Percentiles rank a stretch among this genome's conserved stretches.
These are phyloP conservation scores for Pristionchus mayeri DNA, from an alignment of 2,888 invertebrate genomes.

Conservation along the genomic window DNA sequence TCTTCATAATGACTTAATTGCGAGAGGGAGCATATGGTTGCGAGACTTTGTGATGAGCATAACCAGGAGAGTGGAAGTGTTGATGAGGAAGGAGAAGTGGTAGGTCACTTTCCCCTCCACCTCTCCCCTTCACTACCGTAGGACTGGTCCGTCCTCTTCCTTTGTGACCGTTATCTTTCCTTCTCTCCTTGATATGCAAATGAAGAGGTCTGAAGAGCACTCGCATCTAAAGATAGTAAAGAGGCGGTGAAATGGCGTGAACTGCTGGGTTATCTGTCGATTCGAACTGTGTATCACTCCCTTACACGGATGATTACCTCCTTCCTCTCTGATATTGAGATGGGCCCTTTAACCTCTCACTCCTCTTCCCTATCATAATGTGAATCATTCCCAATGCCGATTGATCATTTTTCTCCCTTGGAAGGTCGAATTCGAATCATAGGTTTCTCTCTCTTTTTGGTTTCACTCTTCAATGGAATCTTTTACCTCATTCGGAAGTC, in stretches of 20 bases:
- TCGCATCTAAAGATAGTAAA: neutral
- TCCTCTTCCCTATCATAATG: conserved; percentile 9
- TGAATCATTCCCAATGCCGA: conserved; percentile 41
- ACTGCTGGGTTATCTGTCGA: neutral
- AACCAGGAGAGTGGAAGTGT: neutral
- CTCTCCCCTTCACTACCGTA: neutral
- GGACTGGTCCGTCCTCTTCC: neutral
- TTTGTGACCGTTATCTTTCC: conserved; percentile 35
- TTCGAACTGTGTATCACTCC: conserved; percentile 38
- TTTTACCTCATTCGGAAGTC: conserved; percentile 42
- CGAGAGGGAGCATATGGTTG: conserved; percentile 38
- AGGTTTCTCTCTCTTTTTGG: neutral
- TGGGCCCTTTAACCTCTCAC: conserved; percentile 10
- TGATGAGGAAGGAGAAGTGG: neutral
- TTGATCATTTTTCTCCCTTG: conserved; percentile 34
- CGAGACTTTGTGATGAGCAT: conserved; percentile 34
- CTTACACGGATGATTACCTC: conserved; percentile 42
- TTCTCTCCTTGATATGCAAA: conserved; percentile 39
- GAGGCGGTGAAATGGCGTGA: too few species aligned
- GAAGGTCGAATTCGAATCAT: conserved; percentile 33
- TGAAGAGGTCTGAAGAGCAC: neutral
- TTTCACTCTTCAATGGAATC: conserved; percentile 17
- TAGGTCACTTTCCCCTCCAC: too few species aligned
- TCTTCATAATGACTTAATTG: conserved; percentile 43
- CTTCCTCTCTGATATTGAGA: conserved; percentile 29